Evolutionary conservation across 2,113 vertebrate genomes (phyloP).

Genomic region (Peromyscus maniculatus): DNA sequence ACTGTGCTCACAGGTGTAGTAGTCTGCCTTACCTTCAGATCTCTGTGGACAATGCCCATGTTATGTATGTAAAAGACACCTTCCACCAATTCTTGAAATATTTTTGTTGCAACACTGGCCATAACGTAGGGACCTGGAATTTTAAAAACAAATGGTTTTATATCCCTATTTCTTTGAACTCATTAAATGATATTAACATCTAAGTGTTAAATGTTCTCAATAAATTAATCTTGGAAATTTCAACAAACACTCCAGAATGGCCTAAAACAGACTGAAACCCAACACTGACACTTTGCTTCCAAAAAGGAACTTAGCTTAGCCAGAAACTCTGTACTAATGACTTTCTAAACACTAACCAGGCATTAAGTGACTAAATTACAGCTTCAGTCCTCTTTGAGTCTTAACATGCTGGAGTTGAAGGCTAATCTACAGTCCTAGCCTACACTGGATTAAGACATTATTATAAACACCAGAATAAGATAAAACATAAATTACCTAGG

Average conservation of each 20-base stretch:
- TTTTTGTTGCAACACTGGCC: slow-evolving; percentile 88
- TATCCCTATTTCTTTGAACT: slow-evolving; percentile 57
- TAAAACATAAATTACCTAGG: neutral
- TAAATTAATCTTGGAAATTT: neutral
- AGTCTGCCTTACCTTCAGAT: slow-evolving; percentile 93
- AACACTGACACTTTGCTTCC: neutral
- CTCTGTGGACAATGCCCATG: slow-evolving; percentile 96
- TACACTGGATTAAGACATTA: neutral
- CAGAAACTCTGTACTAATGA: neutral
- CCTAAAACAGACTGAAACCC: neutral
- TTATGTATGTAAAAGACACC: slow-evolving; percentile 97
- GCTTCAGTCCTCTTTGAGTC: neutral
- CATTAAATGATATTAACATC: slow-evolving; percentile 4
- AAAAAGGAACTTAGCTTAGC: neutral
- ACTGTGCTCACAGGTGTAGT: neutral
- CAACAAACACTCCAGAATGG: neutral
- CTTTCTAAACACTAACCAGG: neutral
- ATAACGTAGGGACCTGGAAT: slow-evolving; percentile 90
- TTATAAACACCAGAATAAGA: neutral
- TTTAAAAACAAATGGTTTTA: slow-evolving; percentile 55
- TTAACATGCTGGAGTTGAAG: neutral
- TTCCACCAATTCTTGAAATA: slow-evolving; percentile 93
- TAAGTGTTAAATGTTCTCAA: slow-evolving; percentile 22
- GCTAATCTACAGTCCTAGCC: neutral
- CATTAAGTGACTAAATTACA: neutral